Conservation (phyloP, 2,797 vertebrate genomes). For the Cheirogaleus major region DNA sequence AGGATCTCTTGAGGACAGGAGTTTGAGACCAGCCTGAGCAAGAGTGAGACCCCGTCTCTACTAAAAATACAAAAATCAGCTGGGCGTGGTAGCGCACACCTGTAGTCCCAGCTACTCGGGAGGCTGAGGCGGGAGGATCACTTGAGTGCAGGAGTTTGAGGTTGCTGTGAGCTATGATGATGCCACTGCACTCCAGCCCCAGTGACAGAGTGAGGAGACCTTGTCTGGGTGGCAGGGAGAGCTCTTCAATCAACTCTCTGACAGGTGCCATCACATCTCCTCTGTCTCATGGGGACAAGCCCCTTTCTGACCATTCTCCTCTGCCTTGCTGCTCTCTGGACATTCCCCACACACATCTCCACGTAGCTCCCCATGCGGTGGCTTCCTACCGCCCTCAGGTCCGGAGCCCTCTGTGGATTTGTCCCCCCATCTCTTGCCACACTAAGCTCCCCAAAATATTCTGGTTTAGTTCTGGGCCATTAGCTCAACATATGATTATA, state of each 20-base stretch:
- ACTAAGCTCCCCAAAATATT: background rate
- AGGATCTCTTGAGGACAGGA: background rate
- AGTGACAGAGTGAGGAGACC: background rate
- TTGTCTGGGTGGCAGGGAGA: background rate
- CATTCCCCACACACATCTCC: background rate
- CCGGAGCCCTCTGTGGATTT: background rate
- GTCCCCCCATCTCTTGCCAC: background rate
- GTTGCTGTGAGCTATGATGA: background rate
- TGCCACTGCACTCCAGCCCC: background rate
- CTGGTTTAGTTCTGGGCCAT: background rate
- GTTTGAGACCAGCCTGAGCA: background rate
- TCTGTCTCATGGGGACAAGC: fast-evolving
- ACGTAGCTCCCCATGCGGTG: fast-evolving
- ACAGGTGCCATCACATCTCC: background rate
- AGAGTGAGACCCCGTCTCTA: background rate
- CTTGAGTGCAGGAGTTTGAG: background rate
- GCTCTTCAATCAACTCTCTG: background rate
- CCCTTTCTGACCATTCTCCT: background rate
- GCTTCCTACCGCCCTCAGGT: background rate
- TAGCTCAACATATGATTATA: background rate
- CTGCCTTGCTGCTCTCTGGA: background rate
- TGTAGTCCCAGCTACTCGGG: background rate
- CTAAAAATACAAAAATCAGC: background rate
- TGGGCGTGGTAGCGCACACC: background rate
- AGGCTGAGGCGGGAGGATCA: background rate